These are phyloP conservation scores for Drosophila meridiana DNA, from an alignment of 2,888 invertebrate genomes.

Conservation along the genomic window DNA sequence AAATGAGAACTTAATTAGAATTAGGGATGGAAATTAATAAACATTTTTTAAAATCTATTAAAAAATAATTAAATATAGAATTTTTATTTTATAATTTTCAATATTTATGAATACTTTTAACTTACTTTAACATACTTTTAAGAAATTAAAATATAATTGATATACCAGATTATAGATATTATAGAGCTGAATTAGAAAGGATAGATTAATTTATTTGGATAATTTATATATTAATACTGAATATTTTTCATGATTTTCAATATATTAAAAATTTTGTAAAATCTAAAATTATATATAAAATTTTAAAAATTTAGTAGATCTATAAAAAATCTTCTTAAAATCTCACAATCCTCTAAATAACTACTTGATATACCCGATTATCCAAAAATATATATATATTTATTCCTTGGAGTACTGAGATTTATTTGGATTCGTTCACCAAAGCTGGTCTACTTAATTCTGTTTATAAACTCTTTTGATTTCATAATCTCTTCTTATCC, in stretches of 20 bases:
- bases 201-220: background rate
- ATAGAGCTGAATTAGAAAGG: background rate
- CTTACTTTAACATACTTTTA: too few species aligned
- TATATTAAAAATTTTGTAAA: too few species aligned
- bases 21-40: background rate
- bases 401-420: background rate
- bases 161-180: background rate
- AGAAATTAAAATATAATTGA: background rate
- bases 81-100: background rate
- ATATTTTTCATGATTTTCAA: background rate
- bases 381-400: background rate
- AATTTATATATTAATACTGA: background rate
- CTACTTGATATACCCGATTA: background rate
- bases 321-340: background rate
- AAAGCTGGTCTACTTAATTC: constrained; percentile 6
- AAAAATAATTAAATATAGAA: background rate
- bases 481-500: constrained; percentile 31
- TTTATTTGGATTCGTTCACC: background rate
- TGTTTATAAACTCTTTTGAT: constrained; percentile 10
- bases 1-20: background rate
- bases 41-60: background rate
- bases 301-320: background rate
- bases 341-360: background rate
- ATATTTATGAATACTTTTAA: background rate
- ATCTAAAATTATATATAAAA: background rate